A percentile compares a stretch with the other conserved stretches of the same genome.
phyloP scores from a whole-genome alignment of 1,140 invertebrate genomes.

The Drosophila bifasciata region DNA sequence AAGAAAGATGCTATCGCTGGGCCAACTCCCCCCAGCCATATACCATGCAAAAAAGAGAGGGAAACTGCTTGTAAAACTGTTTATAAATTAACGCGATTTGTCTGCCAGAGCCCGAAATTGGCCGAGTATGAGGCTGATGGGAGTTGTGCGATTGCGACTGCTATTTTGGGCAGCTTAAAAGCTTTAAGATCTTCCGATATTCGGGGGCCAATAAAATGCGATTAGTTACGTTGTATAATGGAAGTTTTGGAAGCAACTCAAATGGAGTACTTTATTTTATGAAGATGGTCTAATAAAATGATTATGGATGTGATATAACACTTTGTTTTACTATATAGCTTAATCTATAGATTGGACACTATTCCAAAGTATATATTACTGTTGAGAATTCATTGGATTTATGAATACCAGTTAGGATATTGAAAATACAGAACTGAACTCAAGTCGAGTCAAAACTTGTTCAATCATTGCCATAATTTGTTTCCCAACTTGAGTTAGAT shows the following conservation, averaged over 20 bases:
- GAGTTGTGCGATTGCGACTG: slow-evolving; percentile 3
- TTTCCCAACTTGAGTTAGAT: slow-evolving; percentile 1
- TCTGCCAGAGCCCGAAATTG: slow-evolving; percentile 7
- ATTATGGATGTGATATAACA: no score
- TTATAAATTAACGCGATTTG: slow-evolving; percentile 66
- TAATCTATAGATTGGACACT: neutral
- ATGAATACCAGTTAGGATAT: no score
- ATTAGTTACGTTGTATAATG: no score
- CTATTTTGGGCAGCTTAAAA: no score
- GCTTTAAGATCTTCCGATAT: no score
- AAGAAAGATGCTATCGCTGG: slow-evolving; percentile 63
- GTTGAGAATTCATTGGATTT: no score
- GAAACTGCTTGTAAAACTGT: slow-evolving; percentile 55
- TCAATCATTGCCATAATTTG: neutral
- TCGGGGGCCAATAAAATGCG: no score
- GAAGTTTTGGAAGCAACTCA: no score
- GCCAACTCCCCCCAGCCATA: slow-evolving; percentile 7
- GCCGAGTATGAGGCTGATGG: neutral
- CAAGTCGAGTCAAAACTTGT: neutral
- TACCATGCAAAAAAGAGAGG: slow-evolving; percentile 14
- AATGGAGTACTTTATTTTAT: no score
- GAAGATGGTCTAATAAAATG: no score
- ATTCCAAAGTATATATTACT: neutral
- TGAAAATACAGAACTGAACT: no score
- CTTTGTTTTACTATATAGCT: no score